A percentile compares a stretch with the other conserved stretches of the same genome.
These are phyloP conservation scores for Sinosuthora webbiana DNA, from an alignment of 2,113 vertebrate species.

Conservation along the genomic window DNA sequence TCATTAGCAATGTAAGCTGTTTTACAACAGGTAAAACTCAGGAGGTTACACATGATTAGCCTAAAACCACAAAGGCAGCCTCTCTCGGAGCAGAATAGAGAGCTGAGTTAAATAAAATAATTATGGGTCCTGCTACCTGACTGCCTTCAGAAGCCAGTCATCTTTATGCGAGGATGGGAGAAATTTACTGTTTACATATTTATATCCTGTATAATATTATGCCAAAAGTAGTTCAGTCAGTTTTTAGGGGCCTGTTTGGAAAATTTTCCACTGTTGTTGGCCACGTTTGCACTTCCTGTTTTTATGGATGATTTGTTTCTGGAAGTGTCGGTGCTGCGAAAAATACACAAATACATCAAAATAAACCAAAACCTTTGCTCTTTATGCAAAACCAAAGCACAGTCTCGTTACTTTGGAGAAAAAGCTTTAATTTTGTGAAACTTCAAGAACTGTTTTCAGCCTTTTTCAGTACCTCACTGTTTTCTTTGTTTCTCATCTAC, in stretches of 20 bases:
- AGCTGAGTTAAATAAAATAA: background rate
- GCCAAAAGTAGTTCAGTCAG: background rate
- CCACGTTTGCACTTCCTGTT: background rate
- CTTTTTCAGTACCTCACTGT: background rate
- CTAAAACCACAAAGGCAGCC: constrained; percentile 1
- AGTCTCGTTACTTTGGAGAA: background rate
- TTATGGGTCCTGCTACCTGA: background rate
- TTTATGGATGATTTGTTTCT: background rate
- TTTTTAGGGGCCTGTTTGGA: background rate
- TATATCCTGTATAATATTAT: background rate
- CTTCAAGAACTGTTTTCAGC: background rate
- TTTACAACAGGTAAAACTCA: constrained; percentile 9
- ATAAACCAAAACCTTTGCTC: background rate
- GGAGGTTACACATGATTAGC: background rate
- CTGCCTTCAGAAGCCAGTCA: background rate
- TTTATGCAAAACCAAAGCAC: background rate
- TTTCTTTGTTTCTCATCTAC: background rate
- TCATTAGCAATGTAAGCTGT: background rate
- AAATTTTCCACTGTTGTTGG: background rate
- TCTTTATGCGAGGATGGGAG: background rate
- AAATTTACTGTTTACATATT: background rate
- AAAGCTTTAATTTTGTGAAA: background rate
- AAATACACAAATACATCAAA: background rate
- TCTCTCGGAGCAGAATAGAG: background rate
- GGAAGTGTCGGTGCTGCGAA: background rate